These are phyloP conservation scores for Galaxea fascicularis DNA, from an alignment of 92 coral and sea anemone species.

Conservation along the genomic window DNA sequence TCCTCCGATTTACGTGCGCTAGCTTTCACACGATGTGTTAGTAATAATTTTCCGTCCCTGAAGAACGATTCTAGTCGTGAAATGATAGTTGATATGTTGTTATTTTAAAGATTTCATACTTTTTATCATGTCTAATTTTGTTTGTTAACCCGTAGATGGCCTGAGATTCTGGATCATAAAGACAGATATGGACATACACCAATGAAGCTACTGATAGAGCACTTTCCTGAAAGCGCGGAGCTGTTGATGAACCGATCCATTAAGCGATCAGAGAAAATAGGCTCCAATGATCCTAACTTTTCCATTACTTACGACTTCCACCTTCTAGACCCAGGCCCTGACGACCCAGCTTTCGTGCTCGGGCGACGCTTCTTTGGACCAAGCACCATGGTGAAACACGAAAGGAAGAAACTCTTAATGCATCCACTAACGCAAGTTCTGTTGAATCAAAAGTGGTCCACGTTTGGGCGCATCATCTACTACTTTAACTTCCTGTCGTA, in stretches of 20 bases:
- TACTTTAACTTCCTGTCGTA: slow-evolving; percentile 69
- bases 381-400: slow-evolving; percentile 65
- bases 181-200: slow-evolving; percentile 63
- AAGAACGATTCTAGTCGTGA: too few relatives aligned
- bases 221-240: slow-evolving; percentile 81
- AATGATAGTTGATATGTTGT: too few relatives aligned
- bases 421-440: slow-evolving; percentile 78
- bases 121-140: neutral
- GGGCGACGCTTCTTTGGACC: slow-evolving; percentile 82
- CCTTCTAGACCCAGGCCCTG: slow-evolving; percentile 91
- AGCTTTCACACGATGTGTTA: too few relatives aligned
- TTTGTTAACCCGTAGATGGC: slow-evolving; percentile 61
- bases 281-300: slow-evolving; percentile 53
- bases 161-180: slow-evolving; percentile 64
- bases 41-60: too few relatives aligned
- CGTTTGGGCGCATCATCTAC: slow-evolving; percentile 71
- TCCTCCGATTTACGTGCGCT: too few relatives aligned
- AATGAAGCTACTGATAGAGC: slow-evolving; percentile 67
- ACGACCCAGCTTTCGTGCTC: slow-evolving; percentile 58
- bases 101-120: too few relatives aligned
- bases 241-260: slow-evolving; percentile 78
- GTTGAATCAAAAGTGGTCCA: slow-evolving; percentile 76
- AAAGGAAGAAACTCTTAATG: slow-evolving; percentile 49
- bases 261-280: slow-evolving; percentile 50
- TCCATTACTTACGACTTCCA: slow-evolving; percentile 78